Base-by-base conservation (phyloP, 2,113 vertebrate species). In the Zosterops hypoxanthus region DNA sequence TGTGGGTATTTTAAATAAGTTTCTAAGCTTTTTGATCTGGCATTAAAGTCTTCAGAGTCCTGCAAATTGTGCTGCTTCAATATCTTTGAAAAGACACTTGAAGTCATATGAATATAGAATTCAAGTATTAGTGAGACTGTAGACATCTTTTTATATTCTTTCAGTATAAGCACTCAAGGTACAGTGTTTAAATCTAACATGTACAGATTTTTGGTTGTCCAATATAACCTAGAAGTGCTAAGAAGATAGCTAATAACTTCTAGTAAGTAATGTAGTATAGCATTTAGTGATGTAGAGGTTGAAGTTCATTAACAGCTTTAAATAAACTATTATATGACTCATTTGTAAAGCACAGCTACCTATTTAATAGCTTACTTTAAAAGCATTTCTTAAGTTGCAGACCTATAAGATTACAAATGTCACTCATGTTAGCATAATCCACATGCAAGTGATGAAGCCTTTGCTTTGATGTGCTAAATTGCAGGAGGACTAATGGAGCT, bases 381-480 rank as follows among this genome's bases (percentile, higher is more conserved):
- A 98, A 98, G 97, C 98, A 97, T 97, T 98, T 98, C 98, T 98
- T 98, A 97, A 98, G 97, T 98, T 98, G 98, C 97, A 98, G 98
- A 98, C 98, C 97, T 98, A 96, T 98, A 98, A 98, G 98, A 98
- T 98, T 98, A 98, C 98, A 98, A 98, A 98, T 98, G 97, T 98
- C 98, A 98, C 97, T 99, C 98, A 98, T 98, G 98, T 98, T 98
- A 96, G 98, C 97, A 97, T 99, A 98, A 99, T 99, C 98, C 98
- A 98, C 98, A 98, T 98, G 98, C 98, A 97, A 98, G 98, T 97
- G 97, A 97, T 97, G 98, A 98, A 98, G 98, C 78, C 94, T 97
- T 97, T 96, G 97, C 98, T 99, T 99, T 99, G 99, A 99, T 99
- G 99, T 99, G 98, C 98, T 98, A 97, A 98, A 98, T 97, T 98